Conservation (phyloP, 1,140 invertebrate species). For the Sycophaga agraensis region DNA sequence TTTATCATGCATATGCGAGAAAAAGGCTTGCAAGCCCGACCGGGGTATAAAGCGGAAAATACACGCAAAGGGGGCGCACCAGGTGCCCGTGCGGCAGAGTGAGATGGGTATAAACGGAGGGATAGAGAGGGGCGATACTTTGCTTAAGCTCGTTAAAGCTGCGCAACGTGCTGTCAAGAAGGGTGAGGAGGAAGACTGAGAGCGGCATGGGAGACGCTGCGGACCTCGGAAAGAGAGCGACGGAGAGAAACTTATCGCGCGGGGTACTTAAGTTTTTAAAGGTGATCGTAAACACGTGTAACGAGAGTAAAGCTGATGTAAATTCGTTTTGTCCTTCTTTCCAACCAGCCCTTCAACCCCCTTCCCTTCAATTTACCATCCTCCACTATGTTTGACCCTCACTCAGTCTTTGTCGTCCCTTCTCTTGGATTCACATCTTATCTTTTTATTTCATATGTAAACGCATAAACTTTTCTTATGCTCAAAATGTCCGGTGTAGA, state of each 20-base stretch:
- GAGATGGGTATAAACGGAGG: background rate
- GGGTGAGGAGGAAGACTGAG: constrained; percentile 2
- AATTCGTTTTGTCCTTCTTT: constrained; percentile 16
- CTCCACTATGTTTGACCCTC: background rate
- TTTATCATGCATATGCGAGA: constrained; percentile 12
- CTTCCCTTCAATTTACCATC: background rate
- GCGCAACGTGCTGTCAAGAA: constrained; percentile 26
- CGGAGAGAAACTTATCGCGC: constrained; percentile 26
- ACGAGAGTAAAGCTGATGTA: constrained; percentile 32
- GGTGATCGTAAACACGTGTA: constrained; percentile 39
- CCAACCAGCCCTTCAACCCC: no score
- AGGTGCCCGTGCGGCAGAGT: background rate
- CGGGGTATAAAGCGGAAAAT: constrained; percentile 21
- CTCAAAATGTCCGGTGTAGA: no score
- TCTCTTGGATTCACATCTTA: background rate
- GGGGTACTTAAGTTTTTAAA: constrained; percentile 34
- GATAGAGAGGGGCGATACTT: constrained; percentile 7
- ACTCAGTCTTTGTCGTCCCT: background rate
- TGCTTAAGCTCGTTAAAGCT: constrained; percentile 28
- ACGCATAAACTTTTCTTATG: background rate
- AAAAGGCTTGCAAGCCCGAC: background rate
- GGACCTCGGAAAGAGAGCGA: background rate
- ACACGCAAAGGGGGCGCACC: constrained; percentile 11
- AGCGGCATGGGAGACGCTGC: background rate
- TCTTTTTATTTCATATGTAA: background rate